These are phyloP conservation scores for Copsychus sechellarum DNA, from an alignment of 2,113 vertebrate genomes.

Conservation along the genomic window DNA sequence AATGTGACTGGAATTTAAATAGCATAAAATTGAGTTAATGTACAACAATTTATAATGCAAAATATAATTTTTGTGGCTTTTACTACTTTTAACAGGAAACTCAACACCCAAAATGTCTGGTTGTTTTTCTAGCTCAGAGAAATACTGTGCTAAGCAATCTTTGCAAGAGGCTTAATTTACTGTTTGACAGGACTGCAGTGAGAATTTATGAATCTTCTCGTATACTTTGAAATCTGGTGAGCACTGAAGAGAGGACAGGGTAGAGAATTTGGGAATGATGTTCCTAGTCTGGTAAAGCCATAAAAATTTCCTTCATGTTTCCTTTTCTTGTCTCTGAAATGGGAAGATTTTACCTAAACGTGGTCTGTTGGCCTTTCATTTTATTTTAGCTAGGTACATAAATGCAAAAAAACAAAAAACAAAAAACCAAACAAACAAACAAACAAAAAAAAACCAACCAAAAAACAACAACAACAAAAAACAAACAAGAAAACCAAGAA, in stretches of 20 bases:
- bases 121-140: neutral
- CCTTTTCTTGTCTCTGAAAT: neutral
- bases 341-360: neutral
- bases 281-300: neutral
- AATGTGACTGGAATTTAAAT: constrained; percentile 20
- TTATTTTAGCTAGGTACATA: neutral
- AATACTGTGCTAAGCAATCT: neutral
- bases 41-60: neutral
- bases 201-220: neutral
- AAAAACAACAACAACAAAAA: no score
- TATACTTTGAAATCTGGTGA: neutral
- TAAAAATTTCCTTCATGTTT: neutral
- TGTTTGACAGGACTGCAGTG: neutral
- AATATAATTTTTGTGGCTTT: neutral
- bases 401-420: neutral
- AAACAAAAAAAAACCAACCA: no score
- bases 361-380: neutral
- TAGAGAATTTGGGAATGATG: neutral
- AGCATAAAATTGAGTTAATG: neutral
- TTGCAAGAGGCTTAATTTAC: neutral
- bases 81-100: neutral
- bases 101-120: neutral
- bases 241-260: neutral
- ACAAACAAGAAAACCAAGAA: neutral
- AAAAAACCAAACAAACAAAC: neutral